These are phyloP conservation scores for Timandra comae DNA, from an alignment of 2,888 invertebrate species.

Conservation along the genomic window DNA sequence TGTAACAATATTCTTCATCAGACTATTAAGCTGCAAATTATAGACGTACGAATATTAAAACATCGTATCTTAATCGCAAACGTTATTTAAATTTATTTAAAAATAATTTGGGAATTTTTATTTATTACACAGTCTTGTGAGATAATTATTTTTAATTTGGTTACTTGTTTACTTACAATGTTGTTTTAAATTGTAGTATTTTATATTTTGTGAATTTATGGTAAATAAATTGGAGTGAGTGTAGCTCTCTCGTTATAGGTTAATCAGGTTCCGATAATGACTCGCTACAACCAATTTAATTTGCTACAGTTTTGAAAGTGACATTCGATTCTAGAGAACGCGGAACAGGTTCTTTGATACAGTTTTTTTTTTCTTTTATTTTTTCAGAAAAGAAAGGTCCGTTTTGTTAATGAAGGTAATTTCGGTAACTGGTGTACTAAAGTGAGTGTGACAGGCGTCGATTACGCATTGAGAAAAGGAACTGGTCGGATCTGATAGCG, in stretches of 20 bases:
- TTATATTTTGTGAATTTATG: conserved; percentile 16
- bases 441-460: conserved; percentile 45
- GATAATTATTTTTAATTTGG: too few relatives aligned
- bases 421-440: conserved; percentile 53
- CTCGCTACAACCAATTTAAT: conserved; percentile 36
- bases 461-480: conserved; percentile 39
- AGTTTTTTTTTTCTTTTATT: conserved; percentile 28
- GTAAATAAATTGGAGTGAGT: conserved; percentile 12
- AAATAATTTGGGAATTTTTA: too few relatives aligned
- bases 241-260: conserved; percentile 19
- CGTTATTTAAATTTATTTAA: too few relatives aligned
- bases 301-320: conserved; percentile 46
- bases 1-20: too few relatives aligned
- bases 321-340: conserved; percentile 45
- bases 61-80: too few relatives aligned
- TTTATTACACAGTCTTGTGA: too few relatives aligned
- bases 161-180: too few relatives aligned
- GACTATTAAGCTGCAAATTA: too few relatives aligned
- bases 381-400: conserved; percentile 39
- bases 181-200: too few relatives aligned
- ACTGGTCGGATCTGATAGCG: conserved; percentile 20
- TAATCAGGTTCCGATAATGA: conserved; percentile 31
- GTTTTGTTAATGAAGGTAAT: conserved; percentile 58
- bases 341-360: conserved; percentile 49
- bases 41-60: too few relatives aligned